These are phyloP conservation scores for Brachyptera putata DNA, from an alignment of 2,888 invertebrate genomes.

Conservation along the genomic window DNA sequence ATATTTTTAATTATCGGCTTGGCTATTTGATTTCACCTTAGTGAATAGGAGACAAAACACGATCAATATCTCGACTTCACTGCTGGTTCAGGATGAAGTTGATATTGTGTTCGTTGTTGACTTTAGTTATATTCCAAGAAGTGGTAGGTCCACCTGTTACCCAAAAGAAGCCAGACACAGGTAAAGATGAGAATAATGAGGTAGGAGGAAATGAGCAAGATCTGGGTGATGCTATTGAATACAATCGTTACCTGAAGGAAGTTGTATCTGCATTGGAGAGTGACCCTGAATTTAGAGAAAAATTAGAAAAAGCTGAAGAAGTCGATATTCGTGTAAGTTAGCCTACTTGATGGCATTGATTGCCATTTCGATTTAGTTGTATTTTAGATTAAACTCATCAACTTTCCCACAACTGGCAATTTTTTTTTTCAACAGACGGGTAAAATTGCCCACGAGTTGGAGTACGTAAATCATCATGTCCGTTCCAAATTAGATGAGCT, in stretches of 20 bases:
- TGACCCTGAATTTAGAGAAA: slow-evolving; percentile 77
- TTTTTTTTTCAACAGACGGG: slow-evolving; percentile 60
- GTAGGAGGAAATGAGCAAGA: slow-evolving; percentile 48
- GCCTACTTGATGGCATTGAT: not conserved
- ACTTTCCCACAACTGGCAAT: not conserved
- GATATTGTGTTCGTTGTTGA: not conserved
- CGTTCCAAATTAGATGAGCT: slow-evolving; percentile 87
- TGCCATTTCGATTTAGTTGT: not conserved
- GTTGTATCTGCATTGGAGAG: slow-evolving; percentile 86
- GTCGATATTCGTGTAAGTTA: slow-evolving; percentile 73
- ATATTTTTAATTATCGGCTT: not conserved
- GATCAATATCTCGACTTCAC: no score
- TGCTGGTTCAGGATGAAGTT: no score
- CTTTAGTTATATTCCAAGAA: slow-evolving; percentile 27
- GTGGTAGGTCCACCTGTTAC: slow-evolving; percentile 51
- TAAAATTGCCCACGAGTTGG: slow-evolving; percentile 84
- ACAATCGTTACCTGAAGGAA: slow-evolving; percentile 84
- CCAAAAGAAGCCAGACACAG: slow-evolving; percentile 44
- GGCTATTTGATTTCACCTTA: not conserved
- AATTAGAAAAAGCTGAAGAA: slow-evolving; percentile 75
- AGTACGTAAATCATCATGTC: slow-evolving; percentile 83
- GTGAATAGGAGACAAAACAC: no score
- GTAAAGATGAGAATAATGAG: slow-evolving; percentile 36
- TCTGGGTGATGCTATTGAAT: slow-evolving; percentile 59
- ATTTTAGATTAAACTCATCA: not conserved